A percentile compares a stretch with the other conserved stretches of the same genome.
These are phyloP conservation scores for Microplitis mediator DNA, from an alignment of 1,140 invertebrate species.

Conservation along the genomic window DNA sequence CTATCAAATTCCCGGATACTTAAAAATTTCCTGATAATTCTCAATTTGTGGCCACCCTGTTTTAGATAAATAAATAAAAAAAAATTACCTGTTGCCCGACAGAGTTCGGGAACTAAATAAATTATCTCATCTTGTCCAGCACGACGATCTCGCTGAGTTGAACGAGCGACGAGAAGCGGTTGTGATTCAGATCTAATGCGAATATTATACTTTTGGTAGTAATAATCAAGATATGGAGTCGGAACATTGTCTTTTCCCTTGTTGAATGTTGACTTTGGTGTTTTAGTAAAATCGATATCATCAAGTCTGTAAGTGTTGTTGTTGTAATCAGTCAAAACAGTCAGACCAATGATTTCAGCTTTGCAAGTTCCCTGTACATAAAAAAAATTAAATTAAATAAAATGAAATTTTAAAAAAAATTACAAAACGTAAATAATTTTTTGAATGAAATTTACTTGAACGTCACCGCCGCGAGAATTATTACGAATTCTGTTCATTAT, in stretches of 20 bases:
- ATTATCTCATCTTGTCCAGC: constrained; percentile 67
- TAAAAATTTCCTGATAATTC: too few species aligned
- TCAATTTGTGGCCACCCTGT: too few species aligned
- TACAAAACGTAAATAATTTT: neutral
- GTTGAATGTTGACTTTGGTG: constrained; percentile 73
- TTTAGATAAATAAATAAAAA: neutral
- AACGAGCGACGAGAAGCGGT: constrained; percentile 69
- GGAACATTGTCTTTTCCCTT: constrained; percentile 54
- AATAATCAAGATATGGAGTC: constrained; percentile 81
- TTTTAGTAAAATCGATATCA: constrained; percentile 79
- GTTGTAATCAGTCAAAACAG: constrained; percentile 74
- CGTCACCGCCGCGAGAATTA: neutral
- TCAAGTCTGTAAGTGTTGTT: constrained; percentile 80
- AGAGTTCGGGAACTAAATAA: constrained; percentile 76
- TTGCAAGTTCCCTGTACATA: constrained; percentile 53
- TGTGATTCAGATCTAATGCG: constrained; percentile 64
- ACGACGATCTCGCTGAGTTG: constrained; percentile 68
- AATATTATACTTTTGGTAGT: constrained; percentile 73
- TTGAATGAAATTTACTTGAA: constrained; percentile 29
- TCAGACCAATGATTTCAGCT: constrained; percentile 61
- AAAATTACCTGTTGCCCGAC: constrained; percentile 69
- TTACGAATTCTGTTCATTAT: constrained; percentile 54
- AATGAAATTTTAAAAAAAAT: too few species aligned
- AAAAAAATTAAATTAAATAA: too few species aligned
- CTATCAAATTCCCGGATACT: too few species aligned